Evolutionary conservation across 2,888 invertebrate genomes (phyloP).

Genomic region (Caradrina clavipalpis): DNA sequence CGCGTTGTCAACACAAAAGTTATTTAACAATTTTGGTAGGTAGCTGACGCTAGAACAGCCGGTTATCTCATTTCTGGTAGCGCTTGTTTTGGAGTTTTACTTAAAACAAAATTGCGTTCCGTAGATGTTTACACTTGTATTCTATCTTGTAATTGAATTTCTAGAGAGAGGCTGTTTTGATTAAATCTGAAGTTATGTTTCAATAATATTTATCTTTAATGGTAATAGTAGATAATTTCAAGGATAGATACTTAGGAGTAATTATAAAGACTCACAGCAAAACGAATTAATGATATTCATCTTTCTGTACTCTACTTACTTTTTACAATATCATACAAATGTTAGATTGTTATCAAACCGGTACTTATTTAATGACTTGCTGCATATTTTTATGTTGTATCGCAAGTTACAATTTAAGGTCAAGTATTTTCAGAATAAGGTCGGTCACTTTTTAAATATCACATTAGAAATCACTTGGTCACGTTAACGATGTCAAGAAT

Average conservation of each 20-base stretch:
- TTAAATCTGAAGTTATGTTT: not conserved
- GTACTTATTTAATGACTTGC: slow-evolving; percentile 12
- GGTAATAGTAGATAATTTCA: not conserved
- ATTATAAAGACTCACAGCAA: slow-evolving; percentile 13
- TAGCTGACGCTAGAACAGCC: slow-evolving; percentile 26
- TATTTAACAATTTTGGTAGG: slow-evolving; percentile 77
- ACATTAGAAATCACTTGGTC: slow-evolving; percentile 27
- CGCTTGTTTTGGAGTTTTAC: slow-evolving; percentile 25
- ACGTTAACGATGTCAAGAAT: slow-evolving; percentile 42
- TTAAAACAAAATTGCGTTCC: not conserved
- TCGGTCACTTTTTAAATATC: slow-evolving; percentile 31
- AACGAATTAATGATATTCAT: slow-evolving; percentile 25
- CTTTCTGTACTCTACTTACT: slow-evolving; percentile 36
- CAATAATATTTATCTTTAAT: not conserved
- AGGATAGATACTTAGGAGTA: not conserved
- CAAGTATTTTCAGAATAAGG: slow-evolving; percentile 38
- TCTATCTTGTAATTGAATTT: too few relatives aligned
- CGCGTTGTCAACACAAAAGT: slow-evolving; percentile 67
- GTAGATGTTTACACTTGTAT: not conserved
- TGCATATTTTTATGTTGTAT: slow-evolving; percentile 16
- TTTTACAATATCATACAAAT: slow-evolving; percentile 29
- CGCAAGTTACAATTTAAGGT: slow-evolving; percentile 28
- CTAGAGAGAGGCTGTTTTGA: too few relatives aligned
- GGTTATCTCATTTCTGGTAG: slow-evolving; percentile 35
- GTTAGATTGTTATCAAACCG: slow-evolving; percentile 31